Evolutionary conservation across 2,797 vertebrate species (phyloP), one percentile per base, ranked within the genome.

Genomic region (Menidia menidia): DNA sequence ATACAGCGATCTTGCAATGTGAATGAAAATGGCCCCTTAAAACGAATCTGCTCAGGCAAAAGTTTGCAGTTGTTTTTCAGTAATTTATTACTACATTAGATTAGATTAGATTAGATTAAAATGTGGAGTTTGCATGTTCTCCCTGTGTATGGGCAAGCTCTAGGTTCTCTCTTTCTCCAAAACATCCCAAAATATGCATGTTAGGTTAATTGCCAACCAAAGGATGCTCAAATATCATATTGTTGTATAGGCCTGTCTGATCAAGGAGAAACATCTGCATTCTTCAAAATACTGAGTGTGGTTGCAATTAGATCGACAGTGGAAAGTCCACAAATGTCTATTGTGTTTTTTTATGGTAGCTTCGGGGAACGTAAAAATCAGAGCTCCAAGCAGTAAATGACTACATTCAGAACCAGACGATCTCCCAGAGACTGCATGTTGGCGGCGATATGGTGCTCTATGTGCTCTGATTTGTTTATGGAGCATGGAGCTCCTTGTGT

Each of bases 291-390:
- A 61, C 41, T 54, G 30, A 25, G n/a, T 33, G 15, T 31, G 48
- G 58, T 9, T 57, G 25, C 12, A 47, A 16, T 32, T 5, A 39
- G 59, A 30, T 55, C 1, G n/a, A 60, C 56, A 7, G 18, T 50
- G 39, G n/a, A 68, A 59, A 39, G 1, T 56, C 18, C 31, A 59
- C 65, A 77, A 55, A n/a, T 54, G 53, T 33, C 16, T 44, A 35
- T 60, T 74, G 62, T 77, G 63, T 68, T 72, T 75, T 71, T 42
- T 71, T 42, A 31, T 59, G 57, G 56, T 71, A 60, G 54, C 68
- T 59, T 18, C 79, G 60, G 66, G 50, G 48, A 3, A 42, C 53
- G 44, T 50, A 81, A 85, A 58, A 68, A 31, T 32, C 15, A 33
- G 18, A 43, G 18, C 51, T 45, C 44, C 32, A 9, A 64, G 19